These are phyloP conservation scores for Drosophila stalkeri DNA, from an alignment of 2,888 invertebrate genomes.

Conservation along the genomic window DNA sequence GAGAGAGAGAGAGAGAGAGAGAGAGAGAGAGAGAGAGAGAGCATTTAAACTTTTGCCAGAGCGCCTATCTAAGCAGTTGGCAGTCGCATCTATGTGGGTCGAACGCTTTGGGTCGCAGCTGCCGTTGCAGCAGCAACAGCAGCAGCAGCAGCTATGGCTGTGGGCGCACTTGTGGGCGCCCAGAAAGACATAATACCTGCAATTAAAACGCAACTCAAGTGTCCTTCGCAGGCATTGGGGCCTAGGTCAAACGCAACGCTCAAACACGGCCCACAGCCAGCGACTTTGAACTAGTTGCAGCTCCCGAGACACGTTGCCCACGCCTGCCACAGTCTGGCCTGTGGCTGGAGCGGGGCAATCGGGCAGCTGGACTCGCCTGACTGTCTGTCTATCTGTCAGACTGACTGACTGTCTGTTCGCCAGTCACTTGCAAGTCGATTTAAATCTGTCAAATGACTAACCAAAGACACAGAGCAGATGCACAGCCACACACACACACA, in stretches of 20 bases:
- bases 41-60: constrained; percentile 15
- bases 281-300: constrained; percentile 76
- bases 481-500: constrained; percentile 2
- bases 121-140: not conserved
- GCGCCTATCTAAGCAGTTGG: constrained; percentile 47
- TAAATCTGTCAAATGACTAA: constrained; percentile 79
- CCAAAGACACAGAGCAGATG: constrained; percentile 48
- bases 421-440: constrained; percentile 53
- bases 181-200: constrained; percentile 81
- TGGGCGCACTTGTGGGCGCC: constrained; percentile 60
- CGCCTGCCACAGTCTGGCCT: not conserved
- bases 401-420: constrained; percentile 24
- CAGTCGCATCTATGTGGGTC: constrained; percentile 48
- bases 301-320: constrained; percentile 4
- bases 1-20: not conserved
- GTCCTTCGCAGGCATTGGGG: constrained; percentile 80
- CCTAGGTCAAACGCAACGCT: constrained; percentile 76
- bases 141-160: not conserved
- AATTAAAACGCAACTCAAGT: constrained; percentile 81
- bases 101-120: constrained; percentile 16
- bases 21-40: constrained; percentile 5
- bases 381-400: not conserved
- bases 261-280: constrained; percentile 21
- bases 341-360: not conserved
- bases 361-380: constrained; percentile 9